Base-by-base conservation (phyloP, 2,113 vertebrate genomes). In the Phalacrocorax pelagicus region DNA sequence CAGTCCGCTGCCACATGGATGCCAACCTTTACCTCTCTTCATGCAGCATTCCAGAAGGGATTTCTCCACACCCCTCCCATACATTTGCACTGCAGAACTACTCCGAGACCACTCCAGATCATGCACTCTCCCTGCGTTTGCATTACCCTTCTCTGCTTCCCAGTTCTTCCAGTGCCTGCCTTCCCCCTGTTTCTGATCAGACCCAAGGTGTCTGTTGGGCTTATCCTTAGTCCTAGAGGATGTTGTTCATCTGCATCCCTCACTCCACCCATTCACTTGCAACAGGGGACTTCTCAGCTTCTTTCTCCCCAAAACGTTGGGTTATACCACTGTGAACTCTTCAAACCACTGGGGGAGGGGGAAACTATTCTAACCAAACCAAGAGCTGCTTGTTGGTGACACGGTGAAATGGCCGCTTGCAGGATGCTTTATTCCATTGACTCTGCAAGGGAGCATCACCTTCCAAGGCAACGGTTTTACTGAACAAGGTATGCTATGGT, bases 291-390 rank as follows among this genome's bases (percentile, higher is more conserved):
- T 58, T 87, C 90, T 85, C 86, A 57, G 59, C 74, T 92, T 96
- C 75, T 77, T 57, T 92, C 34, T 92, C 88, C 86, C 51, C 80
- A 74, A 15, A 92, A 92, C 46, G 2, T 92, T 93, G 95, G 95
- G 93, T 97, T 92, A 95, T 95, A 97, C 98, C 98, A 98, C 98
- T 98, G 98, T 98, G 98, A 98, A 98, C 94, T 93, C 69, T 96
- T 97, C 85, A 88, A 14, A 97, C 96, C 96, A 97, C 97, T 98
- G 97, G 67, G 93, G 90, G 70, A 95, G 93, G 90, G 88, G 74
- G 40, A 51, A 86, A 22, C 32, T 14, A 10, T 77, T 71, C 62
- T 81, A 79, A 69, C 85, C 67, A 78, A 96, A 95, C 92, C 15
- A 1, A 83, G 92, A 83, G 88, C 93, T 91, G 88, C 85, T 92